Conservation (phyloP, 2,888 invertebrate genomes). For the Mythimna loreyi region DNA sequence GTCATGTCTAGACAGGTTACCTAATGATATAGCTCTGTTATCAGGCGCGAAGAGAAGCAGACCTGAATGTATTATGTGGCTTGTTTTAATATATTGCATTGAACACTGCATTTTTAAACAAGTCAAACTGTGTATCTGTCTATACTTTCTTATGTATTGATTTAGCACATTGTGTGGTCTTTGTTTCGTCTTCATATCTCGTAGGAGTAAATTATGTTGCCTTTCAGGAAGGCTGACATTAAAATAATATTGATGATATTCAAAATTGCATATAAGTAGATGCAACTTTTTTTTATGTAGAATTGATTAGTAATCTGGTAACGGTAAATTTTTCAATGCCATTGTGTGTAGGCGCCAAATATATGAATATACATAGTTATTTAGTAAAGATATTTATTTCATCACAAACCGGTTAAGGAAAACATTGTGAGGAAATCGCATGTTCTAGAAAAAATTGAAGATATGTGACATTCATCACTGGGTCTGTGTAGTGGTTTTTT, state of each 20-base stretch:
- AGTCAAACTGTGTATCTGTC: slow-evolving; percentile 21
- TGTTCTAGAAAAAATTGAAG: too few relatives aligned
- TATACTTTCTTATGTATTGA: slow-evolving; percentile 3
- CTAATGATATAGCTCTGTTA: slow-evolving; percentile 57
- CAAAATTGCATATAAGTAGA: background rate
- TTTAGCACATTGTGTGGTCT: slow-evolving; percentile 15
- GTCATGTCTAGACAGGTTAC: slow-evolving; percentile 63
- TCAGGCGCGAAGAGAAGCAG: slow-evolving; percentile 39
- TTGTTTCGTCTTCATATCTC: slow-evolving; percentile 7
- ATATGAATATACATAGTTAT: background rate
- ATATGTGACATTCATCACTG: too few relatives aligned
- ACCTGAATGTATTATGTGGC: slow-evolving; percentile 36
- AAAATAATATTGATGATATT: background rate
- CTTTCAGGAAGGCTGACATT: slow-evolving; percentile 6
- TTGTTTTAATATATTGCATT: slow-evolving; percentile 30
- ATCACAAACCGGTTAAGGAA: too few relatives aligned
- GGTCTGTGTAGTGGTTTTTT: too few relatives aligned
- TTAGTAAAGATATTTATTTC: background rate
- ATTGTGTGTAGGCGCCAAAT: too few relatives aligned
- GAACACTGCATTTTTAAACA: slow-evolving; percentile 29
- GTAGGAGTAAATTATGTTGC: slow-evolving; percentile 10
- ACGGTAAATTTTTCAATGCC: background rate
- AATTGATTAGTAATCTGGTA: background rate
- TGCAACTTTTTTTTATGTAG: background rate
- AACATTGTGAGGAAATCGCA: too few relatives aligned